A percentile compares a stretch with the other conserved stretches of the same genome.
phyloP scores from a whole-genome alignment of 1,140 invertebrate genomes.

The Octopus sinensis region DNA sequence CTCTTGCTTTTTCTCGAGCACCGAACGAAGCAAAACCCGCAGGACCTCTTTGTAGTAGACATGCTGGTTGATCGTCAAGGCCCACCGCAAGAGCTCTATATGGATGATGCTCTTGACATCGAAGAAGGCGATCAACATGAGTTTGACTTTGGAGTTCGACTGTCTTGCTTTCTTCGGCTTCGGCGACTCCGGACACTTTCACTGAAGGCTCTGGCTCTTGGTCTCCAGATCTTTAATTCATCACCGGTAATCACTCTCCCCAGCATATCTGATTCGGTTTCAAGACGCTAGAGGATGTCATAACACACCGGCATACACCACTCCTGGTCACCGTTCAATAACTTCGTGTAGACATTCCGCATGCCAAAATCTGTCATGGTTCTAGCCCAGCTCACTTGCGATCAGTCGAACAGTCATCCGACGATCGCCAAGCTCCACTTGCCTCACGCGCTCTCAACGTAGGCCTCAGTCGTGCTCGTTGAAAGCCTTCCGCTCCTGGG shows the following conservation, averaged over 20 bases:
- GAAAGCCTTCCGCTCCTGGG: not conserved
- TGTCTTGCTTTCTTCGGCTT: slow-evolving; percentile 7
- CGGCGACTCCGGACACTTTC: not conserved
- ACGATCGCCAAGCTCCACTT: not conserved
- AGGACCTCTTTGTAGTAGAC: not conserved
- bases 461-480: not conserved
- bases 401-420: slow-evolving; percentile 3
- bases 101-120: not conserved
- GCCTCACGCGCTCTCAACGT: not conserved
- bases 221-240: not conserved
- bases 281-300: not conserved
- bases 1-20: slow-evolving; percentile 3
- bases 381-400: not conserved
- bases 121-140: not conserved
- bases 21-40: not conserved
- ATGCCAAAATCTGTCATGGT: not conserved
- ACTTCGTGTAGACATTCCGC: not conserved
- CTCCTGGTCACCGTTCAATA: slow-evolving; percentile 1
- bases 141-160: not conserved
- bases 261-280: not conserved
- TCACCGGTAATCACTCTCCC: not conserved
- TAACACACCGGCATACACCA: not conserved
- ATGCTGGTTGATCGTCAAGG: slow-evolving; percentile 1
- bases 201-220: not conserved
- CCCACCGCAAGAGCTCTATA: not conserved